Percentiles rank a stretch among this genome's conserved stretches.
Evolutionary conservation across 2,888 invertebrate species (phyloP).

Genomic region (Rugalucina vietnamica): DNA sequence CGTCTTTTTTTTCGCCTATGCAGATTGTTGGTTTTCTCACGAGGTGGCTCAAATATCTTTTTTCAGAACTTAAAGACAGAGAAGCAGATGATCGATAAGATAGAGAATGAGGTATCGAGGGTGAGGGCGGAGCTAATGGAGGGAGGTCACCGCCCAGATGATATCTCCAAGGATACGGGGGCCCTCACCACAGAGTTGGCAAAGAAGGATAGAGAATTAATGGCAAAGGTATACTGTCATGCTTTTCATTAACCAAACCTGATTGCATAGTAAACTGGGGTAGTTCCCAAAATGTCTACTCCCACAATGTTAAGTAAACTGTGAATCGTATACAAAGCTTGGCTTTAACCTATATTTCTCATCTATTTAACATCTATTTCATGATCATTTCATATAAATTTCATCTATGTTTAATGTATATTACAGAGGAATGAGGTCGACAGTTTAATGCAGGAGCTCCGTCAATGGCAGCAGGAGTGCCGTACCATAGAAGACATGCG

Average conservation of each 20-base stretch:
- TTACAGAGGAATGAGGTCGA: slow-evolving; percentile 73
- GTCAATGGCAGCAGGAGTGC: slow-evolving; percentile 74
- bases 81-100: slow-evolving; percentile 65
- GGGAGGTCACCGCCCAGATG: slow-evolving; percentile 61
- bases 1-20: too few species aligned
- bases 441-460: slow-evolving; percentile 67
- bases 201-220: slow-evolving; percentile 73
- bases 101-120: slow-evolving; percentile 71
- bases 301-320: too few species aligned
- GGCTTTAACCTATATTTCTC: too few species aligned
- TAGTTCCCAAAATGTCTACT: too few species aligned
- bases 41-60: too few species aligned
- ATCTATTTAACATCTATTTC: too few species aligned
- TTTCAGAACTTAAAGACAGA: slow-evolving; percentile 69
- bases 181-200: slow-evolving; percentile 74
- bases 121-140: slow-evolving; percentile 63
- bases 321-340: too few species aligned
- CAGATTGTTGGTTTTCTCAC: too few species aligned
- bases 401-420: too few species aligned
- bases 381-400: too few species aligned
- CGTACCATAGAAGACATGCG: slow-evolving; percentile 75
- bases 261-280: too few species aligned
- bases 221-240: slow-evolving; percentile 67
- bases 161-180: slow-evolving; percentile 69
- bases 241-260: too few species aligned